Evolutionary conservation across 1,140 invertebrate species (phyloP).

Genomic region (Drosophila azteca): DNA sequence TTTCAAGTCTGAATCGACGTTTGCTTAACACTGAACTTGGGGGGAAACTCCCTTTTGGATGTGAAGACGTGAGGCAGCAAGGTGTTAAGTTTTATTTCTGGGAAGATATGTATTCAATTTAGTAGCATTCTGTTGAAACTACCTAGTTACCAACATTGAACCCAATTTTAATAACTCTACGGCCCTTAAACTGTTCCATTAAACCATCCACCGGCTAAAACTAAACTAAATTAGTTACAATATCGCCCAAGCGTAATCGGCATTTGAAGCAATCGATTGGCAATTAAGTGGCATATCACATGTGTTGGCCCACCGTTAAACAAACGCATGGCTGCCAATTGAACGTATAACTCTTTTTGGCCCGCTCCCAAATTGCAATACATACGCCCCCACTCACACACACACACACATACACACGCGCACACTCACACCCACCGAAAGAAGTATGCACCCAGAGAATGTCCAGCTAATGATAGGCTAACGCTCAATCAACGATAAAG

Average conservation of each 20-base stretch:
- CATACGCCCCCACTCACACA: slow-evolving; percentile 39
- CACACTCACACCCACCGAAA: slow-evolving; percentile 45
- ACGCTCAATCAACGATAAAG: slow-evolving; percentile 80
- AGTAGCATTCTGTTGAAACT: background rate
- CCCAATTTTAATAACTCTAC: background rate
- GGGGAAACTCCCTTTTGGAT: slow-evolving; percentile 9
- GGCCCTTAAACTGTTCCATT: background rate
- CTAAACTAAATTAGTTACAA: background rate
- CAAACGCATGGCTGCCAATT: slow-evolving; percentile 6
- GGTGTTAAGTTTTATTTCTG: background rate
- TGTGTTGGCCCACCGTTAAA: slow-evolving; percentile 23
- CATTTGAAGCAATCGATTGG: slow-evolving; percentile 23
- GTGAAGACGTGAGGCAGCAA: background rate
- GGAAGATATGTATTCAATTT: background rate
- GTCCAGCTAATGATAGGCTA: slow-evolving; percentile 79
- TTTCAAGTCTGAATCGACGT: slow-evolving; percentile 40
- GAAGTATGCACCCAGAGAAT: slow-evolving; percentile 34
- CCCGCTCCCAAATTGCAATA: slow-evolving; percentile 35
- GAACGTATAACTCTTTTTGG: slow-evolving; percentile 31
- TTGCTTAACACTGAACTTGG: slow-evolving; percentile 14
- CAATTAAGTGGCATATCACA: slow-evolving; percentile 51
- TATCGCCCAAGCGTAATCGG: background rate
- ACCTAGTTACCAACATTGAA: too few relatives aligned
- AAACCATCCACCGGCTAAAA: background rate
- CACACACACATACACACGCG: slow-evolving; percentile 44